Evolutionary conservation across 2,797 vertebrate genomes (phyloP).

Genomic region (Artibeus jamaicensis): DNA sequence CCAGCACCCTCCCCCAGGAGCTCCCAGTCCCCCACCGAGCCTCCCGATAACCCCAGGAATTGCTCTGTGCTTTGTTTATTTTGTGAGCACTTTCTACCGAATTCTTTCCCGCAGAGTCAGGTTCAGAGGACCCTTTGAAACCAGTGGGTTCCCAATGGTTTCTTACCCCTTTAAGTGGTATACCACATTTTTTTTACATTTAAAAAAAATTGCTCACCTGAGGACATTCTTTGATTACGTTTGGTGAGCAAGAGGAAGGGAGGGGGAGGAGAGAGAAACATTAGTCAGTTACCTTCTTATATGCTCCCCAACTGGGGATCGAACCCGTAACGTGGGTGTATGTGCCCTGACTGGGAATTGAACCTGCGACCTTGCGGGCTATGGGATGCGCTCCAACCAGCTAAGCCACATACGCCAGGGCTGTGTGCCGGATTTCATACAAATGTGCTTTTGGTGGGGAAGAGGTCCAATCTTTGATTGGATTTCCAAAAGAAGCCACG

Average conservation of each 20-base stretch:
- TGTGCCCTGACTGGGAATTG: neutral
- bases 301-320: too few species aligned
- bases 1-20: neutral
- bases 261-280: neutral
- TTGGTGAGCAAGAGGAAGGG: neutral
- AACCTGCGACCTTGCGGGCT: neutral
- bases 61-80: neutral
- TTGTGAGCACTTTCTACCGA: neutral
- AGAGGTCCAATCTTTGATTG: rapidly evolving
- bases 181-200: too few species aligned
- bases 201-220: neutral
- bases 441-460: neutral
- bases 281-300: neutral
- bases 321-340: neutral
- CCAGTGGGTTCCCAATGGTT: neutral
- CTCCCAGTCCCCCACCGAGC: neutral
- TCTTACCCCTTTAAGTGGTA: neutral
- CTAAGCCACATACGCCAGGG: neutral
- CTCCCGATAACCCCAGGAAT: neutral
- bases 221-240: neutral
- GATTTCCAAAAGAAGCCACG: neutral
- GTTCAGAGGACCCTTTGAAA: neutral
- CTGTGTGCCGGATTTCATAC: neutral
- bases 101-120: neutral
- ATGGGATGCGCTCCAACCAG: neutral